Percentiles rank a stretch among this genome's conserved stretches.
phyloP scores from a whole-genome alignment of 2,888 invertebrate species.

The Taphrorychus bicolor region DNA sequence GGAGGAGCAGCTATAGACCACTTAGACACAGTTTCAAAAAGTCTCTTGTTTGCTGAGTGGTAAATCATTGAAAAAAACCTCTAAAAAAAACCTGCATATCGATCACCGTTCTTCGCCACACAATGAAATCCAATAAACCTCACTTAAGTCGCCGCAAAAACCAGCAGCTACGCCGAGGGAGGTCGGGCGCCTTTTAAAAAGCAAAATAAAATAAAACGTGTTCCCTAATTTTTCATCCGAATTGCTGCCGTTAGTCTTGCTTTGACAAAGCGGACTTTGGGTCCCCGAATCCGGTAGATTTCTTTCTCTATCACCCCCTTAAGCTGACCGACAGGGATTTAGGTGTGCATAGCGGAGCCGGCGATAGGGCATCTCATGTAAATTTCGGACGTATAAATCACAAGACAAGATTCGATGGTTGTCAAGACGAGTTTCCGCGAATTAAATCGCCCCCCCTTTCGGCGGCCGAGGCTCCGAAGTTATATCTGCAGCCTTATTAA shows the following conservation, averaged over 20 bases:
- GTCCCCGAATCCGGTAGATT: slow-evolving; percentile 48
- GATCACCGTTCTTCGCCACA: slow-evolving; percentile 34
- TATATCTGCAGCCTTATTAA: slow-evolving; percentile 42
- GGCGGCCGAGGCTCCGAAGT: slow-evolving; percentile 16
- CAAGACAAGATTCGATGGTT: not conserved
- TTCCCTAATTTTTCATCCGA: slow-evolving; percentile 44
- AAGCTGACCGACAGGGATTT: slow-evolving; percentile 1
- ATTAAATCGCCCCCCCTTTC: not conserved
- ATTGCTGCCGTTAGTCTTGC: slow-evolving; percentile 46
- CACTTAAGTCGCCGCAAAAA: slow-evolving; percentile 27
- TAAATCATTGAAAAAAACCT: too few relatives aligned
- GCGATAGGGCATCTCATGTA: not conserved
- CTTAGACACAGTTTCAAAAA: too few relatives aligned
- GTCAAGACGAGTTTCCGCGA: not conserved
- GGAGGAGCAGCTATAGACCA: too few relatives aligned
- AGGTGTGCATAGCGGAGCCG: not conserved
- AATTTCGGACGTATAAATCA: not conserved
- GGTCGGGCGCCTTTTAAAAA: slow-evolving; percentile 29
- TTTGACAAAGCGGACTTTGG: slow-evolving; percentile 48
- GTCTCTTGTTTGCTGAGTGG: too few relatives aligned
- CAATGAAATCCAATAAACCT: slow-evolving; percentile 36
- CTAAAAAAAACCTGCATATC: slow-evolving; percentile 19
- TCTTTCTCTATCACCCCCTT: slow-evolving; percentile 1
- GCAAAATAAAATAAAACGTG: slow-evolving; percentile 38
- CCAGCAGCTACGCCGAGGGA: slow-evolving; percentile 16